Evolutionary conservation across 2,797 vertebrate species (phyloP), one percentile per base, ranked within the genome.

Genomic region (Pogonophryne albipinna): DNA sequence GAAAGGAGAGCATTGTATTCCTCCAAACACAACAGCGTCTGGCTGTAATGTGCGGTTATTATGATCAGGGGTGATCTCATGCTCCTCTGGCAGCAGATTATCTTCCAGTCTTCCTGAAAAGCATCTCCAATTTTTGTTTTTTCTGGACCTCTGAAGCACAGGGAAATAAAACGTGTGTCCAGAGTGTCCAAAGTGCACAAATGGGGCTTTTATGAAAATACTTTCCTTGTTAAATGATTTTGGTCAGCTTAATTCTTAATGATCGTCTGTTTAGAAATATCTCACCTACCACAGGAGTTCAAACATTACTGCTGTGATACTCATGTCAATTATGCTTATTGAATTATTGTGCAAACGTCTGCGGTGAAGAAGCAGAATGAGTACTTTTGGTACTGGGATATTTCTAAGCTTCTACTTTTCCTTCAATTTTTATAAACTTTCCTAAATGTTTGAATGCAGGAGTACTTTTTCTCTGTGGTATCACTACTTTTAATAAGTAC

Each of bases 41-140:
- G 91, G 85, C 77, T 83, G 82, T 84, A 84, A 89, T 60, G 60
- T 85, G 82, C 65, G 85, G 81, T 87, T 89, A 81, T 91, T 84
- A 90, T 82, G 81, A 85, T 85, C 69, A 13, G 84, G 60, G 81
- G 82, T 92, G 89, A 93, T 71, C 88, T 94, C 89, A 90, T 89
- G 75, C 75, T 87, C 67, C 19, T 89, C 71, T 86, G 84, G 89
- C 82, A 83, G 74, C 14, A 77, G 69, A 92, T 76, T 74, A 85
- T 88, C 86, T 89, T 85, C 76, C 62, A 81, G 62, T 6, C 16
- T 45, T 78, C 73, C 74, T 84, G 64, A 87, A 80, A 64, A 44
- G 71, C 67, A 78, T 88, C 84, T 90, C 87, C 66, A 52, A 27
- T 76, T 87, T 89, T 65, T 45, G 83, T 66, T 85, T 90, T 89